Evolutionary conservation across 2,797 vertebrate genomes (phyloP).

Genomic region (Limnodromus scolopaceus): DNA sequence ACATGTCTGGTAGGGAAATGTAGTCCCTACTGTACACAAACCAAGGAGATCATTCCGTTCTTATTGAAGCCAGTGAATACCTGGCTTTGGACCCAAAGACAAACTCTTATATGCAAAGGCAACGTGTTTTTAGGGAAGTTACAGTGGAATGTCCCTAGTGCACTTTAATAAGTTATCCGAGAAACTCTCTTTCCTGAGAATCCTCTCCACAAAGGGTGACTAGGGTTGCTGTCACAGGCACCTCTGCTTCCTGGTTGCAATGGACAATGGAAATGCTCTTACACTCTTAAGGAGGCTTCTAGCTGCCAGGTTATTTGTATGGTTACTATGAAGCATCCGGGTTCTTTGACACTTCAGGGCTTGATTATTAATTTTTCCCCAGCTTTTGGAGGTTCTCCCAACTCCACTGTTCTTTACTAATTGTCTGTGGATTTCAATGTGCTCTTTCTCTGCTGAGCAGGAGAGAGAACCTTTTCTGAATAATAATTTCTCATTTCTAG

Average conservation of each 20-base stretch:
- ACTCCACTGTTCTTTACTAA: neutral
- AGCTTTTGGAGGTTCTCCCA: neutral
- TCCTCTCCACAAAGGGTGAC: neutral
- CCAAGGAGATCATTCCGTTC: neutral
- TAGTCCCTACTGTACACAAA: neutral
- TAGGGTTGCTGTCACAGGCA: neutral
- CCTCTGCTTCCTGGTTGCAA: neutral
- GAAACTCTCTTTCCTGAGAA: neutral
- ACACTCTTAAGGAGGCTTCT: neutral
- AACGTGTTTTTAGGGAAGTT: neutral
- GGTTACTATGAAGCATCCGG: neutral
- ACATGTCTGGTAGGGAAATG: neutral
- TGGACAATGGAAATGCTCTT: neutral
- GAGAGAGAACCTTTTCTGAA: neutral
- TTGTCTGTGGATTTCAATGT: neutral
- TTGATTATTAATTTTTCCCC: neutral
- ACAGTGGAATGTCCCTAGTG: neutral
- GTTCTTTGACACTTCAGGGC: neutral
- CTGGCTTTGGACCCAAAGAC: neutral
- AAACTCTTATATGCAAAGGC: neutral
- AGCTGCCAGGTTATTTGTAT: neutral
- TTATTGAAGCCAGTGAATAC: neutral
- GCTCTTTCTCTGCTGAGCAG: neutral
- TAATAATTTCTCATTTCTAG: neutral
- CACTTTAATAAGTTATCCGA: fast-evolving